A percentile compares a stretch with the other conserved stretches of the same genome.
These are phyloP conservation scores for Bufo gargarizans DNA, from an alignment of 2,113 vertebrate species.

Conservation along the genomic window DNA sequence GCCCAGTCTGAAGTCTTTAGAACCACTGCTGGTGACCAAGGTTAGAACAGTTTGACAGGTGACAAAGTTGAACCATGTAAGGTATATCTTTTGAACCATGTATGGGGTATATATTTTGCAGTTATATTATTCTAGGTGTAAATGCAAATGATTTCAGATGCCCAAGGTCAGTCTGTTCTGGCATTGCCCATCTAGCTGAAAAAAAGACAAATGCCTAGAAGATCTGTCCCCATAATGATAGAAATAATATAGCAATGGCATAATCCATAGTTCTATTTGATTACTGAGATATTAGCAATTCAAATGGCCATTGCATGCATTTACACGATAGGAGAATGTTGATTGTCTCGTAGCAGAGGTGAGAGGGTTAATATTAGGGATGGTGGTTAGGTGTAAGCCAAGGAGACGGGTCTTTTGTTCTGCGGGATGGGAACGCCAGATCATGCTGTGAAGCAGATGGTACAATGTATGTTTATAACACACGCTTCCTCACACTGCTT, in stretches of 20 bases:
- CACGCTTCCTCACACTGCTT: constrained; percentile 1
- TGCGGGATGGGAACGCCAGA: constrained; percentile 10
- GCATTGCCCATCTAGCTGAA: neutral
- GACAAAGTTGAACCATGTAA: neutral
- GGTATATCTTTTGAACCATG: neutral
- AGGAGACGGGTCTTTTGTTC: constrained; percentile 31
- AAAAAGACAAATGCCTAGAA: neutral
- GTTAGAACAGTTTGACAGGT: neutral
- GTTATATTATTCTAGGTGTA: neutral
- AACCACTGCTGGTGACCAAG: neutral
- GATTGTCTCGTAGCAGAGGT: neutral
- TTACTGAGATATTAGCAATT: neutral
- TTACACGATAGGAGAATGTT: neutral
- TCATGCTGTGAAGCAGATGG: constrained; percentile 27
- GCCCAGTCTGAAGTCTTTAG: neutral
- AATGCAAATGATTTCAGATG: constrained; percentile 21
- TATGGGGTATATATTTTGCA: neutral
- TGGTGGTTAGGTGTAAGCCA: neutral
- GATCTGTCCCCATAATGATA: neutral
- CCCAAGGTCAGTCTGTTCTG: constrained; percentile 36
- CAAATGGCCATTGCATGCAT: neutral
- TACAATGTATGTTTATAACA: constrained; percentile 11
- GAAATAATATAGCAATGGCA: neutral
- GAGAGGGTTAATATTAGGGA: constrained; percentile 12
- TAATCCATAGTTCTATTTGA: neutral